Evolutionary conservation across 2,797 vertebrate genomes (phyloP).

Genomic region (Smutsia temminckii): DNA sequence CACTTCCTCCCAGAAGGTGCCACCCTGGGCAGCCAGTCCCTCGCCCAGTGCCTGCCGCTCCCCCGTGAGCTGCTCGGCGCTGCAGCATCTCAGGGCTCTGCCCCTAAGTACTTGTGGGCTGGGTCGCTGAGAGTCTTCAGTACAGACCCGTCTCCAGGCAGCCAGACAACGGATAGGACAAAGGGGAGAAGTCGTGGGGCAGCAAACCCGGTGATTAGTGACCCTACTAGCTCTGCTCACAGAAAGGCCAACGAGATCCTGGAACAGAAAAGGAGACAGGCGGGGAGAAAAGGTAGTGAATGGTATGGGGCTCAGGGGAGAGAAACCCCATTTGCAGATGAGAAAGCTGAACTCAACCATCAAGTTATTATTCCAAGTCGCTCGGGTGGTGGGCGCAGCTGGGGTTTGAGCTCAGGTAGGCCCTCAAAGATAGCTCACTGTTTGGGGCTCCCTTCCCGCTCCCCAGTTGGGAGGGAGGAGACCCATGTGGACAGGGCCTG

Average conservation of each 20-base stretch:
- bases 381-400: not conserved
- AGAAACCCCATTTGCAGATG: not conserved
- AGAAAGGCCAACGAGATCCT: not conserved
- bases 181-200: not conserved
- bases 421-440: not conserved
- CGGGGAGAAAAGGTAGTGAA: accelerated
- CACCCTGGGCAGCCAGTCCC: not conserved
- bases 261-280: not conserved
- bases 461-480: not conserved
- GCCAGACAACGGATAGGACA: not conserved
- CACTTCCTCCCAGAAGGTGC: not conserved
- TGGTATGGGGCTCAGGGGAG: not conserved
- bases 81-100: not conserved
- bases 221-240: not conserved
- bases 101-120: not conserved
- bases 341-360: not conserved
- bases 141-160: not conserved
- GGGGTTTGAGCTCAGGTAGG: not conserved
- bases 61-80: accelerated
- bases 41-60: accelerated
- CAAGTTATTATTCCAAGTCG: not conserved
- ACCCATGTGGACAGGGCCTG: accelerated
- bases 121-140: not conserved
- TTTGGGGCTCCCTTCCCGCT: not conserved
- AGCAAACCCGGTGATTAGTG: not conserved